Conservation (phyloP, 1,140 invertebrate genomes). For the Drosophila nigrodunni region DNA sequence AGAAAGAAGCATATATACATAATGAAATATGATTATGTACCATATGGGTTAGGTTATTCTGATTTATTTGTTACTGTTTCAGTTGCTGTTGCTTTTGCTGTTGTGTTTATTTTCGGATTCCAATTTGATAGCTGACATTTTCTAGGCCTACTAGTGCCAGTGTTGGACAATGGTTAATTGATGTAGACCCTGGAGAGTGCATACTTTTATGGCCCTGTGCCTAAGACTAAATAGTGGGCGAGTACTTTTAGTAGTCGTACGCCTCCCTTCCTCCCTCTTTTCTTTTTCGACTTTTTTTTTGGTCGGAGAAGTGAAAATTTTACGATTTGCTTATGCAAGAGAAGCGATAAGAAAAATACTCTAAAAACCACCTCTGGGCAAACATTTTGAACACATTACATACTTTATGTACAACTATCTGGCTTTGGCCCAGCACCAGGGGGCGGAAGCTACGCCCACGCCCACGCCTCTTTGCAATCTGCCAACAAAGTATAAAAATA, state of each 20-base stretch:
- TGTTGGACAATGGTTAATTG: conserved; percentile 10
- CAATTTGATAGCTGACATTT: conserved; percentile 19
- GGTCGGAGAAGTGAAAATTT: conserved; percentile 50
- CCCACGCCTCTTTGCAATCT: not conserved
- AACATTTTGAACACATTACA: conserved; percentile 49
- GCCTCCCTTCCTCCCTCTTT: not conserved
- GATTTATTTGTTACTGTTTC: conserved; percentile 36
- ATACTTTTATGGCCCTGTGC: conserved; percentile 9
- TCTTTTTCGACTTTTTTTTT: not conserved
- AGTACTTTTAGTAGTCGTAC: not conserved
- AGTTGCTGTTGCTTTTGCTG: not conserved
- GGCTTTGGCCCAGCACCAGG: conserved; percentile 8
- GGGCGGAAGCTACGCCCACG: not conserved
- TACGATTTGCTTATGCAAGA: conserved; percentile 48
- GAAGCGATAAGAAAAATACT: conserved; percentile 47
- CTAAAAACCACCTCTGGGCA: conserved; percentile 41
- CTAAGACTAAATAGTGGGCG: conserved; percentile 20
- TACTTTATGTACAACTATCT: conserved; percentile 27
- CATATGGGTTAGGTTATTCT: conserved; percentile 47
- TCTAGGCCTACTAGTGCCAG: not conserved
- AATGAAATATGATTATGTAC: conserved; percentile 52
- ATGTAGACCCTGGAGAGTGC: not conserved
- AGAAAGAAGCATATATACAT: conserved; percentile 7
- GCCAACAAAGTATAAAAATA: conserved; percentile 8
- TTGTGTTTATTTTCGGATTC: conserved; percentile 29